A percentile compares a stretch with the other conserved stretches of the same genome.
These are phyloP conservation scores for Gulo gulo DNA, from an alignment of 2,113 vertebrate species.

Conservation along the genomic window DNA sequence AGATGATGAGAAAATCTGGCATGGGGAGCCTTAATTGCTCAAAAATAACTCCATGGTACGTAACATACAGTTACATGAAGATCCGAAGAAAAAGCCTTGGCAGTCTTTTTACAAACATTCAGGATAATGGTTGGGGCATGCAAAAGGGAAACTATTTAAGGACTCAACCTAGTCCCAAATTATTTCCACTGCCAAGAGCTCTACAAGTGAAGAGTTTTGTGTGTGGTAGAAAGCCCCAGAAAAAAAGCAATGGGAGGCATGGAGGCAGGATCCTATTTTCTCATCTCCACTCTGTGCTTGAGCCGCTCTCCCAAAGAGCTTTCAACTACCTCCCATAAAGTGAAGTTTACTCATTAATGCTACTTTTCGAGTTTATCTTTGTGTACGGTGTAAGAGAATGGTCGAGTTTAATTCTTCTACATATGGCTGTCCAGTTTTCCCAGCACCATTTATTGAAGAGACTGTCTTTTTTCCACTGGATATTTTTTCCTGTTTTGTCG, in stretches of 20 bases:
- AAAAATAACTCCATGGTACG: constrained; percentile 60
- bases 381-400: no score
- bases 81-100: constrained; percentile 46
- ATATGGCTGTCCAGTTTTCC: no score
- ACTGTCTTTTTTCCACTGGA: no score
- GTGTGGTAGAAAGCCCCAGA: neutral
- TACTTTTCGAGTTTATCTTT: neutral
- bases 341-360: neutral
- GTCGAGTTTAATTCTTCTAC: no score
- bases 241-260: neutral
- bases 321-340: neutral
- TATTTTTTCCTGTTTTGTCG: no score
- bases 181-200: constrained; percentile 8
- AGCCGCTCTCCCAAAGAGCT: neutral
- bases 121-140: constrained; percentile 38
- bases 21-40: constrained; percentile 49
- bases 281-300: neutral
- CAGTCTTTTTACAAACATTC: constrained; percentile 33
- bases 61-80: constrained; percentile 55
- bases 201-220: neutral
- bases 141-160: constrained; percentile 63
- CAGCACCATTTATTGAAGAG: no score
- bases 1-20: constrained; percentile 67
- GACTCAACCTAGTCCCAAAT: constrained; percentile 18
- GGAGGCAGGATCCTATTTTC: neutral